Base-by-base conservation (phyloP, 2,888 invertebrate species). In the Drosophila merina region DNA sequence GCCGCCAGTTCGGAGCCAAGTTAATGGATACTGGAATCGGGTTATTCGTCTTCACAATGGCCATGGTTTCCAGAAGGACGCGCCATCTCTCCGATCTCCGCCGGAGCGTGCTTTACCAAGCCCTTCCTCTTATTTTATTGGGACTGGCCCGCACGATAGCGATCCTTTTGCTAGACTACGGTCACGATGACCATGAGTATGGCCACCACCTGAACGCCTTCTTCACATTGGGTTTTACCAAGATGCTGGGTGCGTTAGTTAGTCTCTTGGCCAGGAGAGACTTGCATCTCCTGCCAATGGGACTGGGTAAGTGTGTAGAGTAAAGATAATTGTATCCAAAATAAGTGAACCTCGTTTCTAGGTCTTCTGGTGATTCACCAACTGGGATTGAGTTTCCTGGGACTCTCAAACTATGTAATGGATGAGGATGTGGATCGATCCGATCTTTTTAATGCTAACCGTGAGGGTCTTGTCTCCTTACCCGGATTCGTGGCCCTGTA, bases 201-300 rank as follows among this genome's bases (percentile, higher is more conserved):
- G 99, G 99, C 0, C 93, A 95, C 0, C 99, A 99, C 91, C 98
- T 99, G 97, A 99, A 99, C 91, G 99, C 99, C 91, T 99, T 99
- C 91, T 95, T 98, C 77, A 99, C 99, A 0, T 92, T 99, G 62
- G 97, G 97, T 1, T 92, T 95, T 49, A 95, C 97, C 31, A 97
- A 97, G 92, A 89, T 97, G 1, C 88, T 96, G 25, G 95, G 95
- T 31, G 94, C 94, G 0, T 89, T 95, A 2, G 5, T 89, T 1
- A 81, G 86, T 25, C 63, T 66, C 2, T 1, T 87, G 3, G 72
- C 74, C 0, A 69, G 62, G 25, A 75, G 49, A 0, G 83, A 89
- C 31, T 10, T 57, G 2, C 82, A 86, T 38, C 90, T 93, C 1
- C 90, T 92, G 42, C 92, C 93, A 45, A 90, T 94, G 42, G 92